Base-by-base conservation (phyloP, 1,140 invertebrate species). In the Drosophila athabasca region DNA sequence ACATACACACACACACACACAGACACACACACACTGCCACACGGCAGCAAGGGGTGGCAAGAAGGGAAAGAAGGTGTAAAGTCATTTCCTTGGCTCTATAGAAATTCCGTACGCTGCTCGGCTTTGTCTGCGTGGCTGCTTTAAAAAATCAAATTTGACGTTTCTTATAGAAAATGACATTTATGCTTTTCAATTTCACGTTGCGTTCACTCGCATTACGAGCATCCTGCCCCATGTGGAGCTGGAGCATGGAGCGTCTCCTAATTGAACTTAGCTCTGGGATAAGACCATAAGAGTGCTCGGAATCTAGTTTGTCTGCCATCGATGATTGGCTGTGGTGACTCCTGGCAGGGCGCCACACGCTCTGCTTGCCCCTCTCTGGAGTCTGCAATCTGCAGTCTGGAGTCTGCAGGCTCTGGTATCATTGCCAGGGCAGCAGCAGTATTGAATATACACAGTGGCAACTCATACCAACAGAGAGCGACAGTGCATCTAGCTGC, bases 61-160 rank as follows among this genome's bases (percentile, higher is more conserved):
- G 29, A 52, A 15, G 24, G 60, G 22, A 35, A 24, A 44, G 48
- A 77, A 80, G 76, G 81, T 85, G 77, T 74, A 66, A 85, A 81
- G 73, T 77, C 73, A 85, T 75, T 87, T 87, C 66, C 58, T 67
- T 66, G 59, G 57, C 58, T 39, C 35, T 59, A 61, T 60, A 59
- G 44, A 76, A 75, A 57, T 59, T 61, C 22, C 2, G 29, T 44
- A 6, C 5, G 13, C n/a, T 24, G 9, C 17, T 13, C n/a, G 58
- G 39, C 55, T 54, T 50, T 69, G 62, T 50, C 53, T 67, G 64
- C 17, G 4, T 57, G 9, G 26, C 6, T 45, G 31, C 62, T 48
- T 68, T 24, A 48, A 55, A 68, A 68, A 62, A 76, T 65, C 71
- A 66, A 75, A 75, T 59, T 67, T 75, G 71, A 76, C 73, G 64